Base-by-base conservation (phyloP, 2,888 invertebrate genomes). In the Allophyes oxyacanthae region DNA sequence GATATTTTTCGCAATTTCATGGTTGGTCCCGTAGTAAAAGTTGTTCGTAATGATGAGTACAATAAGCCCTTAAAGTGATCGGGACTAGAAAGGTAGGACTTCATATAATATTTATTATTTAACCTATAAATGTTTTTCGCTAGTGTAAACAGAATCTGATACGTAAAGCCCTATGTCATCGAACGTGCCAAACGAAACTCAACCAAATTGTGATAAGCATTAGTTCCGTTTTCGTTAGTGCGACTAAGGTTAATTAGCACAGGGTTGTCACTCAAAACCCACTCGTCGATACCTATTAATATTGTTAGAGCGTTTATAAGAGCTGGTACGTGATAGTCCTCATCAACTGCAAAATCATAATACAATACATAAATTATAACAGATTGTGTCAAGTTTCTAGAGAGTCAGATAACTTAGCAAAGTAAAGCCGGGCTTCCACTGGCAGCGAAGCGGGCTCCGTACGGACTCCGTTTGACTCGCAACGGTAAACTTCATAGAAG, bases 281-380 rank as follows among this genome's bases (percentile, higher is more conserved):
- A 85, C 78, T 71, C 75, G 64, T 64, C 80, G 79, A 84, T 95
- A 95, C 95, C 95, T 95, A 95, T 95, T 86, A 95, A 90, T 94
- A 96, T 95, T 86, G 95, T 95, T 95, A 96, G 95, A 94, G 96
- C 96, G 87, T 96, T 95, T 94, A 95, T 94, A 92, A 96, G 95
- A 85, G 96, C 95, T 86, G 96, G 94, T 93, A 96, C 95, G 90
- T 95, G 95, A 95, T 95, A 96, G 85, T 96, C 96, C 81, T 94
- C 95, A 88, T 95, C 96, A 88, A 96, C 96, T 96, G 96, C 81
- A 96, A 95, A 88, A 85, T 68, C 69, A 73, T 69, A 78, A 81
- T 75, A 75, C 66, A 76, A 79, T 48, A 75, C 58, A 73, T 60
- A 60, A 40, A 70, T 70, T 70, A 58, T 57, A 64, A 61, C 11